phyloP scores from a whole-genome alignment of 2,113 vertebrate species.

The Theristicus caerulescens region DNA sequence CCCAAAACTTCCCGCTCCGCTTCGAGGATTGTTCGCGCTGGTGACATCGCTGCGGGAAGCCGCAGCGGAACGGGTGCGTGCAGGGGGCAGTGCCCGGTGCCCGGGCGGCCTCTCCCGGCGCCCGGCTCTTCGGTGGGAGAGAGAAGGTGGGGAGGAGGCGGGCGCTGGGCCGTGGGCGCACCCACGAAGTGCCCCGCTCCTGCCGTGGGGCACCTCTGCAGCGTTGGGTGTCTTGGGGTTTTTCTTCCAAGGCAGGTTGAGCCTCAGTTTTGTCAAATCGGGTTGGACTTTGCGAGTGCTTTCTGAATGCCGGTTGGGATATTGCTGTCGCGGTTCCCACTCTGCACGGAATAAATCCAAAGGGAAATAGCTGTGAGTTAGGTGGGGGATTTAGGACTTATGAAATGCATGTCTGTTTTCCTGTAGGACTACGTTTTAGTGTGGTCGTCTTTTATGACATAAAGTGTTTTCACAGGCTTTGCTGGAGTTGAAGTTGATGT shows the following conservation, averaged over 20 bases:
- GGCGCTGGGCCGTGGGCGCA: neutral
- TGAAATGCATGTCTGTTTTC: neutral
- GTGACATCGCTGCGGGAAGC: neutral
- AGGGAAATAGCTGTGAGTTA: neutral
- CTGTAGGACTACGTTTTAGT: neutral
- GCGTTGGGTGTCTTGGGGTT: too few relatives aligned
- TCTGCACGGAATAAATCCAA: neutral
- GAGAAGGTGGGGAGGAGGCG: neutral
- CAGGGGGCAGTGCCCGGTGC: neutral
- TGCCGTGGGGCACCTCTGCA: neutral
- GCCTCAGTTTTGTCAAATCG: fast-evolving
- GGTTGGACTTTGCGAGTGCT: neutral
- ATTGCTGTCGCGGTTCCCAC: neutral
- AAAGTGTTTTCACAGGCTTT: neutral
- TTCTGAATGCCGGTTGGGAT: neutral
- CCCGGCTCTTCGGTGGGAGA: neutral
- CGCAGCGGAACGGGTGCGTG: neutral
- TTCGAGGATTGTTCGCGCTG: neutral
- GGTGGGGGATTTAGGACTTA: neutral
- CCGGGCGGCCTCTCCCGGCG: neutral
- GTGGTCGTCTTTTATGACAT: neutral
- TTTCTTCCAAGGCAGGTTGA: neutral
- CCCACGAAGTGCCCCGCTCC: too few relatives aligned
- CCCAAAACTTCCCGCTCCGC: neutral
- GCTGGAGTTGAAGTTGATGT: neutral